phyloP scores from a whole-genome alignment of 2,797 vertebrate species.

The Aratinga solstitialis region DNA sequence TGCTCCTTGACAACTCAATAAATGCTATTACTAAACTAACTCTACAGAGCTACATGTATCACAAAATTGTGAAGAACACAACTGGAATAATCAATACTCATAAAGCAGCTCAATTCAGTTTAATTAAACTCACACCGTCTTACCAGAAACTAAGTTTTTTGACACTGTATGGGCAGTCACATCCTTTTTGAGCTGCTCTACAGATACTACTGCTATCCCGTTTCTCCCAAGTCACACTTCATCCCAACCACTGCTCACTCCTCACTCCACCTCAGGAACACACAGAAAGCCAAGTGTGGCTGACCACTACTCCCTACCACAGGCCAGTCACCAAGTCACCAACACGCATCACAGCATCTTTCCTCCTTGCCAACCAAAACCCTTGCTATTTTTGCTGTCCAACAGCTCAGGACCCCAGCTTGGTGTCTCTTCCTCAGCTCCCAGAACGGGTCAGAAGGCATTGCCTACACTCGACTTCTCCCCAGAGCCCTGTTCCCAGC shows the following conservation, averaged over 20 bases:
- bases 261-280: neutral
- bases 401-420: neutral
- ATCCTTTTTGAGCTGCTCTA: neutral
- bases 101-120: neutral
- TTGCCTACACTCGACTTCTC: rapidly evolving
- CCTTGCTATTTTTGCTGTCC: neutral
- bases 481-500: neutral
- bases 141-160: neutral
- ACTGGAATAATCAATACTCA: neutral
- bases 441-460: neutral
- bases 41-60: neutral
- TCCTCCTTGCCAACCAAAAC: neutral
- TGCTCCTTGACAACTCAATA: neutral
- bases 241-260: neutral
- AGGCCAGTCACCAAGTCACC: neutral
- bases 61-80: neutral
- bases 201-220: neutral
- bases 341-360: neutral
- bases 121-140: neutral
- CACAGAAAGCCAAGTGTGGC: neutral
- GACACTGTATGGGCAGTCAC: neutral
- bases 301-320: neutral
- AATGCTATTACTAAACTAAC: neutral
- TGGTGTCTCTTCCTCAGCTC: neutral
- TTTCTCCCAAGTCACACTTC: neutral